A percentile compares a stretch with the other conserved stretches of the same genome.
phyloP scores from a whole-genome alignment of 2,797 vertebrate genomes.

The Phoebastria nigripes region DNA sequence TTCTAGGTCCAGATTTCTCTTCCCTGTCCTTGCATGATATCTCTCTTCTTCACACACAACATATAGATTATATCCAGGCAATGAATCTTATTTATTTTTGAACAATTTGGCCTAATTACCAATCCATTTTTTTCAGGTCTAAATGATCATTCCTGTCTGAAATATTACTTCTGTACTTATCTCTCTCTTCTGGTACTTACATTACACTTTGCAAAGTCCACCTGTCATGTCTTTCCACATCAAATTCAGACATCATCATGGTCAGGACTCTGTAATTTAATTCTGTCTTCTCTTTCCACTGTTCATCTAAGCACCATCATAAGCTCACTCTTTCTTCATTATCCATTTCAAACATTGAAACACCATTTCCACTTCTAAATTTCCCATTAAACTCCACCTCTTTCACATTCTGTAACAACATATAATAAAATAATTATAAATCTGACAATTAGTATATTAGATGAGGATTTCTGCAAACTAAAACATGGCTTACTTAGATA shows the following conservation, averaged over 20 bases:
- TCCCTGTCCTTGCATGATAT: background rate
- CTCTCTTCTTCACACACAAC: background rate
- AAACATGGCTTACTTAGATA: background rate
- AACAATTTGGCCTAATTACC: background rate
- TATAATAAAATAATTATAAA: background rate
- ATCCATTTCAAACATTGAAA: background rate
- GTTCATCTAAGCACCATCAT: background rate
- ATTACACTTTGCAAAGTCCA: background rate
- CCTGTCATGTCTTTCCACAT: background rate
- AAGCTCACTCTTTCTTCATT: background rate
- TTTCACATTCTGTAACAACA: background rate
- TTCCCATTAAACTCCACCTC: background rate
- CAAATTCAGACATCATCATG: background rate
- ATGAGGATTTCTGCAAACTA: background rate
- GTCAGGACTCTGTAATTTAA: background rate
- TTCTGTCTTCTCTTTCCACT: background rate
- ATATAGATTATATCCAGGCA: background rate
- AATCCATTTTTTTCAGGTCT: background rate
- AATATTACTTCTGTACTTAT: background rate
- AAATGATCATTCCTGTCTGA: background rate
- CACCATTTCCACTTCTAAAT: background rate
- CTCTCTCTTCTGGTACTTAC: background rate
- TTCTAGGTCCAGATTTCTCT: background rate
- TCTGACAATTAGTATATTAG: background rate
- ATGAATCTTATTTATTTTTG: background rate